phyloP scores from a whole-genome alignment of 2,113 vertebrate species.

The Danionella cerebrum region DNA sequence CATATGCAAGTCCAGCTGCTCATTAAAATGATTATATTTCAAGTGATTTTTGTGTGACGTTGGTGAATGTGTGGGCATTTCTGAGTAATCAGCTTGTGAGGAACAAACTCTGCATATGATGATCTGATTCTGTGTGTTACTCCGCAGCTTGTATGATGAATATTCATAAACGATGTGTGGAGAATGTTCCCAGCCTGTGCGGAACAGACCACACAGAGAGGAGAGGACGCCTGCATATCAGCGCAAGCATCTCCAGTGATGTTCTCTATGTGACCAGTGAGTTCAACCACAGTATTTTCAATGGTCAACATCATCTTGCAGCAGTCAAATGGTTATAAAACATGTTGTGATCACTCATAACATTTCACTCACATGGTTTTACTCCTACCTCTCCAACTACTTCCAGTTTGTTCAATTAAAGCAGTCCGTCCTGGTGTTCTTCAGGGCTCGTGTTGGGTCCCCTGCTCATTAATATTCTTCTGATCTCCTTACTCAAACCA shows the following conservation, averaged over 20 bases:
- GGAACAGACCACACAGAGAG: constrained; percentile 96
- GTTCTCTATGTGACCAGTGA: constrained; percentile 80
- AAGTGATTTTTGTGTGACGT: neutral
- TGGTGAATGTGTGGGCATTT: neutral
- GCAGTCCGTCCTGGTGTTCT: no score
- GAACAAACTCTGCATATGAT: neutral
- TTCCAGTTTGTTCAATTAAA: no score
- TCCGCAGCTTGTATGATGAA: constrained; percentile 92
- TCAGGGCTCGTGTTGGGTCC: no score
- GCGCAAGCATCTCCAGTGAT: constrained; percentile 71
- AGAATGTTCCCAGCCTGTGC: constrained; percentile 94
- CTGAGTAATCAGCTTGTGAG: neutral
- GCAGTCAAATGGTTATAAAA: no score
- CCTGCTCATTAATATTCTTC: no score
- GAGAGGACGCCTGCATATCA: constrained; percentile 85
- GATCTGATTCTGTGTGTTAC: constrained; percentile 12
- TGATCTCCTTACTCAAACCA: no score
- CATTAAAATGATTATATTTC: neutral
- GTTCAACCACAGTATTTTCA: constrained; percentile 45
- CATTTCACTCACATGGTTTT: no score
- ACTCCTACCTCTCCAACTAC: no score
- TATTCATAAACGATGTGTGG: constrained; percentile 93
- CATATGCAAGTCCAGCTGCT: neutral
- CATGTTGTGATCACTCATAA: no score
- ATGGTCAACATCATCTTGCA: no score